Base-by-base conservation (phyloP, 2,888 invertebrate genomes). In the Clanis bilineata region DNA sequence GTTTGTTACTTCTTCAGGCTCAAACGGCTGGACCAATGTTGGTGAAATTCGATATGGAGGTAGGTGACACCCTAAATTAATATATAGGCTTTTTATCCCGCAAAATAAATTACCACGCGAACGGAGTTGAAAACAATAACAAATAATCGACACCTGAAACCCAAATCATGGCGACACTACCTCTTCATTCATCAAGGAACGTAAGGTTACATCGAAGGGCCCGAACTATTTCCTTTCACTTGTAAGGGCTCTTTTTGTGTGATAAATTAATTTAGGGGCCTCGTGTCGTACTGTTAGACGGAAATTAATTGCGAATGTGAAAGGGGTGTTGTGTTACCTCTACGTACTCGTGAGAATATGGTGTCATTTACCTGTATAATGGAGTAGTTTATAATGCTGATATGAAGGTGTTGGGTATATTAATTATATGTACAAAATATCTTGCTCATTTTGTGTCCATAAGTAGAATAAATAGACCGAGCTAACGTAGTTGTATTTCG, bases 141-240 rank as follows among this genome's bases (percentile, higher is more conserved):
- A 7, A 32, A 36, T 36, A 32, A 9, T 36, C 12, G 1, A 12
- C 12, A 51, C 18, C 51, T 51, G 28, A 32, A 10, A 21, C 28
- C 28, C 18, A 7, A 10, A 9, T 18, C 25, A 65, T 57, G 57
- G 74, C 57, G 60, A 70, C 71, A 69, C 70, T 72, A 71, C 59
- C 79, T 76, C 75, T 83, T 85, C 82, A 89, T 90, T 86, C 88
- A 85, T 88, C 88, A 88, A 67, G 66, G 73, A 67, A 72, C 72
- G 75, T 73, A 73, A 79, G 81, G 80, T 79, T 79, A 76, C 64
- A 57, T 71, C 72, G 74, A 74, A 73, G 77, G 77, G 75, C 76
- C 68, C 79, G 66, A 76, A 78, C 79, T 81, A 83, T 86, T 83
- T 75, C 80, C 83, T 79, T 82, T 81, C 79, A 79, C 66, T 74